A percentile compares a stretch with the other conserved stretches of the same genome.
phyloP scores from a whole-genome alignment of 1,140 invertebrate genomes.

The Macrobrachium nipponense region DNA sequence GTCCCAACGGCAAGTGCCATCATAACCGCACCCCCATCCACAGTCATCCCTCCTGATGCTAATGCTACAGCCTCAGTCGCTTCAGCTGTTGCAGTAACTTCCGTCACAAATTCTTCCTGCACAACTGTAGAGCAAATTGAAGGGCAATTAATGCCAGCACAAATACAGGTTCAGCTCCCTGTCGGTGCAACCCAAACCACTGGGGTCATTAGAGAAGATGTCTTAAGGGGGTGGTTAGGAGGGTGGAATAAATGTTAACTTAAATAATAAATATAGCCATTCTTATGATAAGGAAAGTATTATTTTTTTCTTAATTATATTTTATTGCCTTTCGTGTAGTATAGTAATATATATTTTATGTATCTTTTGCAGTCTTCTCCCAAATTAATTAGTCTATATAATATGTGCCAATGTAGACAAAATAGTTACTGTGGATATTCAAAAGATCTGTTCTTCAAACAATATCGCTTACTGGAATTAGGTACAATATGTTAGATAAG shows the following conservation, averaged over 20 bases:
- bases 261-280: neutral
- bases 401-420: no score
- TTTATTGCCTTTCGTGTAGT: no score
- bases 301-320: no score
- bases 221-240: slow-evolving; percentile 47
- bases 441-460: no score
- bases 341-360: no score
- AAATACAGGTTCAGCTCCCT: slow-evolving; percentile 56
- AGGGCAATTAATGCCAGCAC: slow-evolving; percentile 51
- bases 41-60: slow-evolving; percentile 24
- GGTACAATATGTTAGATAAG: no score
- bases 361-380: no score
- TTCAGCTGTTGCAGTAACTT: slow-evolving; percentile 31
- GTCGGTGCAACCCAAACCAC: slow-evolving; percentile 32
- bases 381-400: no score
- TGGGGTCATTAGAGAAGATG: slow-evolving; percentile 33
- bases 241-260: slow-evolving; percentile 53
- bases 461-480: no score
- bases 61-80: slow-evolving; percentile 25
- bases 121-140: slow-evolving; percentile 42
- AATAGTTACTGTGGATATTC: no score
- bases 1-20: slow-evolving; percentile 38
- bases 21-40: slow-evolving; percentile 18
- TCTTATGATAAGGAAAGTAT: no score
- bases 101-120: slow-evolving; percentile 31